Percentiles rank a stretch among this genome's conserved stretches.
Evolutionary conservation across 2,888 invertebrate species (phyloP).

Genomic region (Cheilosia grossa): DNA sequence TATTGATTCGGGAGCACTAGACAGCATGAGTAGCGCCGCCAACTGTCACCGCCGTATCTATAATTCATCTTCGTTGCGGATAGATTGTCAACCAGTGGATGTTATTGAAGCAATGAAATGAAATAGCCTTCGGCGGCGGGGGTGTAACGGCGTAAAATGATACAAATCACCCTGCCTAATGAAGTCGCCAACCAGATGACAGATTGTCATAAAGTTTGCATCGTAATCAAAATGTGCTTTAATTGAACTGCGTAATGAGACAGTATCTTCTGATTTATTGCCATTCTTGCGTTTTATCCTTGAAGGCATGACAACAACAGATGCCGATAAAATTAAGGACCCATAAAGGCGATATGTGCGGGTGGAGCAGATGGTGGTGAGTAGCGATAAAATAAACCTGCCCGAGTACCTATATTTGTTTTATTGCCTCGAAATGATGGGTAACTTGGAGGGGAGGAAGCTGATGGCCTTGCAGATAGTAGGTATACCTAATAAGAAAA

Average conservation of each 20-base stretch:
- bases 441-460: background rate
- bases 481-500: conserved; percentile 14
- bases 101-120: background rate
- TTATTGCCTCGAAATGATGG: conserved; percentile 25
- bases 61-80: conserved; percentile 3
- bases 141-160: background rate
- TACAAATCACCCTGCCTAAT: conserved; percentile 48
- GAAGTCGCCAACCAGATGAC: conserved; percentile 44
- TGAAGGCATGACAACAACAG: conserved; percentile 35
- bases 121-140: background rate
- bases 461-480: background rate
- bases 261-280: conserved; percentile 58
- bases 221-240: conserved; percentile 57
- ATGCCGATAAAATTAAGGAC: conserved; percentile 41
- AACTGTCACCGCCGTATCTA: background rate
- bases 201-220: conserved; percentile 55
- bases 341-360: conserved; percentile 17
- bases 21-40: background rate
- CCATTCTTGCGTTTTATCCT: conserved; percentile 7
- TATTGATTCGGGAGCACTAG: background rate
- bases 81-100: background rate
- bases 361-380: conserved; percentile 32
- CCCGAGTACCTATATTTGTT: conserved; percentile 25
- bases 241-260: conserved; percentile 56
- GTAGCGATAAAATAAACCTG: conserved; percentile 41